A percentile compares a stretch with the other conserved stretches of the same genome.
Conservation (phyloP, 2,113 vertebrate species). For the Callospermophilus lateralis region DNA sequence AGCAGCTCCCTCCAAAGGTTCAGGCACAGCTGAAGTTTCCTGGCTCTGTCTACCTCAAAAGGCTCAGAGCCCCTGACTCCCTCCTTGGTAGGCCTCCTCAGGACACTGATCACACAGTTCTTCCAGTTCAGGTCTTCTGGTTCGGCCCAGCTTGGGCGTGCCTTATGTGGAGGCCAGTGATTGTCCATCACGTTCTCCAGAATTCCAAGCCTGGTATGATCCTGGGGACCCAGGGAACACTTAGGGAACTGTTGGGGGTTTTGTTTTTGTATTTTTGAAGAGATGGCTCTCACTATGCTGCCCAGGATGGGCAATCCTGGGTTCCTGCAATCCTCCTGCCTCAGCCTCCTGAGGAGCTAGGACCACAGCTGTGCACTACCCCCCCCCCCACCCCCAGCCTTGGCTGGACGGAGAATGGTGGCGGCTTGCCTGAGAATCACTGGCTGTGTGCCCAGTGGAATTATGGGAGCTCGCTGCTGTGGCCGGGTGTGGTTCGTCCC, state of each 20-base stretch:
- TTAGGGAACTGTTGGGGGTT: neutral
- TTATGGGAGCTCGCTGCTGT: neutral
- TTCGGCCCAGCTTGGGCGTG: fast-evolving
- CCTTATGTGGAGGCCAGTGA: neutral
- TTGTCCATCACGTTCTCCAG: fast-evolving
- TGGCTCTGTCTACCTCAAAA: too few relatives aligned
- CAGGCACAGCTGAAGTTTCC: too few relatives aligned
- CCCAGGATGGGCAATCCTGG: neutral
- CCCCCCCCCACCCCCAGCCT: too few relatives aligned
- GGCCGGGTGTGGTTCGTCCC: neutral
- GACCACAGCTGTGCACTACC: neutral
- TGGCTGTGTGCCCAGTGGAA: neutral
- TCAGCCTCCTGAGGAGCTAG: neutral
- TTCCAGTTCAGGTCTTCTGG: neutral
- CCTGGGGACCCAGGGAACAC: fast-evolving
- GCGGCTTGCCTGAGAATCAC: neutral
- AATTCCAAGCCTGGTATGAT: too few relatives aligned
- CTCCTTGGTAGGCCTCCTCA: neutral
- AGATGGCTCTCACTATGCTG: neutral
- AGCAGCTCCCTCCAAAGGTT: neutral
- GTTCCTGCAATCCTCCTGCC: neutral
- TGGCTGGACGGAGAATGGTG: too few relatives aligned
- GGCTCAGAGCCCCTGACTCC: neutral
- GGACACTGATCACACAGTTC: neutral
- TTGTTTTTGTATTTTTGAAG: too few relatives aligned